Evolutionary conservation across 2,113 vertebrate genomes (phyloP), one percentile per base, ranked within the genome.

Genomic region (Nymphicus hollandicus): DNA sequence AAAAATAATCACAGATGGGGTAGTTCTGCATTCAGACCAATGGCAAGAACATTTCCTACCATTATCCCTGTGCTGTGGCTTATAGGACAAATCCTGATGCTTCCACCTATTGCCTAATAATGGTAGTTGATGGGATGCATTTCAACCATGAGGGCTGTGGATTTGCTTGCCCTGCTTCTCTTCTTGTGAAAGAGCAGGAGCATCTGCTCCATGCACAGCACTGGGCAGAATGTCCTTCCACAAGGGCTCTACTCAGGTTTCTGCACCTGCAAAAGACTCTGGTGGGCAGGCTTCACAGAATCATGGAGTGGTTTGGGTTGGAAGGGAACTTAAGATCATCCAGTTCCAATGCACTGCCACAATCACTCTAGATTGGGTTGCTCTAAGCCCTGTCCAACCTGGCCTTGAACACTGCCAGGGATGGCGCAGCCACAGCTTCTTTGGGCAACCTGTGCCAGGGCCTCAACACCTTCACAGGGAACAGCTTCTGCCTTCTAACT

Each of bases 181-280:
- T 37, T 69, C 29, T 29, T 27, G 18, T 7, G 5, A n/a, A 71
- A 41, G 31, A 46, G 7, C 19, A 33, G 71, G 31, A 85, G 9
- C 24, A 10, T 53, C 28, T 49, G 41, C 29, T 81, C 22, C 20
- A 1, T 16, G 13, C n/a, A 49, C 3, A 9, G 20, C 5, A 2
- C 43, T 29, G 31, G n/a, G 8, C 47, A 60, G 14, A 6, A 7
- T 43, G 18, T 52, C 61, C 20, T 47, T 52, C 65, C 0, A 0
- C 37, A 1, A 52, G 35, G 44, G 15, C 24, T 64, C n/a, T 68
- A 17, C 29, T 27, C 22, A 39, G 17, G 44, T 76, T 76, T 76
- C 44, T 77, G 63, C 44, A 47, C 72, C 56, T 47, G 35, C 13
- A 35, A 63, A 80, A 86, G 52, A 15, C 31, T 23, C 23, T 29